phyloP scores from a whole-genome alignment of 2,888 invertebrate genomes.

The Sphaerophoria taeniata region DNA sequence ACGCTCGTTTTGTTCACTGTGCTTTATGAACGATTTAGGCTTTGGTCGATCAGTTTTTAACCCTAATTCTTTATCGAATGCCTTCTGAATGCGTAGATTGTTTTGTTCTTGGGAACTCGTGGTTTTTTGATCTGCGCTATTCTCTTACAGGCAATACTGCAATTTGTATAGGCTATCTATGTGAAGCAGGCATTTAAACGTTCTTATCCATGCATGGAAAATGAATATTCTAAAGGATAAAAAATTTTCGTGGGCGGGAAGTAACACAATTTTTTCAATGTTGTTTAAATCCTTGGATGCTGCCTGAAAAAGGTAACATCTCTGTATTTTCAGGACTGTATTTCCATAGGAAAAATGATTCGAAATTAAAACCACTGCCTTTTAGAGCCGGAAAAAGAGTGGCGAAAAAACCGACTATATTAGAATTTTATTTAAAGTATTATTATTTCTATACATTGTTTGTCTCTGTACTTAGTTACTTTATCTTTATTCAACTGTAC shows the following conservation, averaged over 20 bases:
- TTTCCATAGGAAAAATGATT: too few relatives aligned
- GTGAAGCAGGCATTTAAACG: slow-evolving; percentile 17
- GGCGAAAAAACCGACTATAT: too few relatives aligned
- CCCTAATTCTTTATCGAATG: slow-evolving; percentile 22
- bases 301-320: slow-evolving; percentile 4
- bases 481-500: too few relatives aligned
- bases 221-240: slow-evolving; percentile 17
- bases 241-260: background rate
- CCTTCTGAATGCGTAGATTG: slow-evolving; percentile 16
- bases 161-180: slow-evolving; percentile 3
- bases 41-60: slow-evolving; percentile 21
- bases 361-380: too few relatives aligned
- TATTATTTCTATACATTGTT: too few relatives aligned
- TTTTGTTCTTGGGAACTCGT: slow-evolving; percentile 1
- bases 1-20: too few relatives aligned
- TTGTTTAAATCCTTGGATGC: slow-evolving; percentile 5
- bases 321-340: too few relatives aligned
- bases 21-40: too few relatives aligned
- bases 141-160: slow-evolving; percentile 17
- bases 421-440: too few relatives aligned
- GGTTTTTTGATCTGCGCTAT: slow-evolving; percentile 2
- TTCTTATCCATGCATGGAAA: slow-evolving; percentile 10
- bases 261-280: slow-evolving; percentile 7
- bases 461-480: too few relatives aligned
- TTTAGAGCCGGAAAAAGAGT: too few relatives aligned